phyloP scores from a whole-genome alignment of 92 coral and sea anemone species.

The Nematostella vectensis region DNA sequence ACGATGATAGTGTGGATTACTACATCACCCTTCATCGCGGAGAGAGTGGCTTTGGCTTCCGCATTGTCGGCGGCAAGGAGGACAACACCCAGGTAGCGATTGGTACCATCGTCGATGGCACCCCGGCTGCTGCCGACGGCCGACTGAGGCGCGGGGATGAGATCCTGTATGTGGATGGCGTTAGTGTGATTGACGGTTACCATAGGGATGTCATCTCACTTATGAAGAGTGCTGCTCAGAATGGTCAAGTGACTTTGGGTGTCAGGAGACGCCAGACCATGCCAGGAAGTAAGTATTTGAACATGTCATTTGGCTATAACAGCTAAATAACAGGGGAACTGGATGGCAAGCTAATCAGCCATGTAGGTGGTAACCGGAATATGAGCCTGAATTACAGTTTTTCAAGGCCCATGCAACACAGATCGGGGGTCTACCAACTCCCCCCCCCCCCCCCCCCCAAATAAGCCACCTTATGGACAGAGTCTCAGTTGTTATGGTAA shows the following conservation, averaged over 20 bases:
- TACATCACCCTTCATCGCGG: constrained; percentile 58
- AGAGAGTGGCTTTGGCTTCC: constrained; percentile 96
- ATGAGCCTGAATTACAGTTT: too few species aligned
- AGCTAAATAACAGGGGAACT: too few species aligned
- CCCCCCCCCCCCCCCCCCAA: too few species aligned
- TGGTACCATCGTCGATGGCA: constrained; percentile 85
- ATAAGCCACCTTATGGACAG: too few species aligned
- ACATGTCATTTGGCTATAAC: not conserved
- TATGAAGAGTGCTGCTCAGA: constrained; percentile 77
- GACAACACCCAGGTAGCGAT: constrained; percentile 92
- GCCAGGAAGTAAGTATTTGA: constrained; percentile 74
- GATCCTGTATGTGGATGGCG: constrained; percentile 74
- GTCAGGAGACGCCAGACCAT: constrained; percentile 54
- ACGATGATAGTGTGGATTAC: constrained; percentile 17
- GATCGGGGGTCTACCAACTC: too few species aligned
- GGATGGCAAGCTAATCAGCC: too few species aligned
- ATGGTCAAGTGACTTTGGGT: constrained; percentile 66
- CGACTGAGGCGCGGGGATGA: constrained; percentile 73
- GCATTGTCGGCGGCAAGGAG: constrained; percentile 93
- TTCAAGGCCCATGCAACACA: too few species aligned
- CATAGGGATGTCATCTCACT: constrained; percentile 90
- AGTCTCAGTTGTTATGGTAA: too few species aligned
- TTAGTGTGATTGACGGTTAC: constrained; percentile 66
- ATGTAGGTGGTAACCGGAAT: too few species aligned
- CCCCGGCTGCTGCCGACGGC: constrained; percentile 82